Evolutionary conservation across 2,888 invertebrate species (phyloP).

Genomic region (Aporophyla lueneburgensis): DNA sequence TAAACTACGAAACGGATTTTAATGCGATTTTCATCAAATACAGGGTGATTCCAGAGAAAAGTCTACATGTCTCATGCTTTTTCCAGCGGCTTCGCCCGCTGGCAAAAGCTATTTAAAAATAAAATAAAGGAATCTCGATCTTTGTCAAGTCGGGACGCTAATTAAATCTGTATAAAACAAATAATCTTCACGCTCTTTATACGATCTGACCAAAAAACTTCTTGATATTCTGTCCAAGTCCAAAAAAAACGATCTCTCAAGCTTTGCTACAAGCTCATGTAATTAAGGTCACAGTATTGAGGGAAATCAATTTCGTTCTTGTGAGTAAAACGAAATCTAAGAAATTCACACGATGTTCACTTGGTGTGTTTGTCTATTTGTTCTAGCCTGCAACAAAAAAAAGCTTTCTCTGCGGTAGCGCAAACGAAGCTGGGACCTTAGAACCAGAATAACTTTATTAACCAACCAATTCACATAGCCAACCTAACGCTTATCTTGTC

Average conservation of each 20-base stretch:
- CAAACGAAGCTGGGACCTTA: background rate
- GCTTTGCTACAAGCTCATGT: background rate
- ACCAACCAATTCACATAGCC: background rate
- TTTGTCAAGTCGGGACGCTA: background rate
- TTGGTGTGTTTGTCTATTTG: background rate
- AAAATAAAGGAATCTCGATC: background rate
- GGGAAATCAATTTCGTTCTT: slow-evolving; percentile 11
- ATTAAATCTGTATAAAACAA: background rate
- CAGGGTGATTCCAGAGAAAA: no score
- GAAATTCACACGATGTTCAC: slow-evolving; percentile 7
- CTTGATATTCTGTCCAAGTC: background rate
- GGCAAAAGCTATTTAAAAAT: no score
- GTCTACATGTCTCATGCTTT: no score
- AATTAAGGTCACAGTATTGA: slow-evolving; percentile 9
- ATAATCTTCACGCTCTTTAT: no score
- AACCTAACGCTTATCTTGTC: background rate
- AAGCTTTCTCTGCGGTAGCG: no score
- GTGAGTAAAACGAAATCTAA: slow-evolving; percentile 16
- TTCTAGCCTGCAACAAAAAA: no score
- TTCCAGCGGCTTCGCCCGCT: no score
- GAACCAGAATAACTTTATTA: background rate
- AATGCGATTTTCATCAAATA: no score
- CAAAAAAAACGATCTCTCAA: background rate
- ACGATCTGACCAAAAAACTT: background rate
- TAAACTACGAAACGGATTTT: no score